Evolutionary conservation across 2,797 vertebrate species (phyloP).

Genomic region (Sebastes kiyomatsui): DNA sequence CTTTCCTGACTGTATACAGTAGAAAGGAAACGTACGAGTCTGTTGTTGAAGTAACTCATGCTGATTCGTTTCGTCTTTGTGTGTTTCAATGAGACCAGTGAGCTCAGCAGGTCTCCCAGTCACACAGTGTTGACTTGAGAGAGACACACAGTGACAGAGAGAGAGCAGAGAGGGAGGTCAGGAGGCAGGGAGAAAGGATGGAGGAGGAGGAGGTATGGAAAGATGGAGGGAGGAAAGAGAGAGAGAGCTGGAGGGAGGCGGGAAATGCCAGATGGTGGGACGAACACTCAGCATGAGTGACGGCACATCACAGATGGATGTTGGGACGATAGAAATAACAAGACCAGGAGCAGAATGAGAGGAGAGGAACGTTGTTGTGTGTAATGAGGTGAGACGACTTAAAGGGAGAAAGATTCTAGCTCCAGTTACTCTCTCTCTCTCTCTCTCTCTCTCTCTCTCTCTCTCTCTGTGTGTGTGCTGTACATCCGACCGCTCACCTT

Average conservation of each 20-base stretch:
- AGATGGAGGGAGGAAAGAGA: neutral
- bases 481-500: conserved; percentile 57
- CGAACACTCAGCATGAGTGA: conserved; percentile 50
- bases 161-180: conserved; percentile 10
- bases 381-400: neutral
- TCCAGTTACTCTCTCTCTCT: neutral
- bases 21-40: neutral
- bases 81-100: conserved; percentile 1
- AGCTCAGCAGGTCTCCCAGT: conserved; percentile 54
- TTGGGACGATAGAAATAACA: conserved; percentile 23
- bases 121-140: conserved; percentile 21
- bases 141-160: conserved; percentile 30
- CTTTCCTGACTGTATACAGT: neutral
- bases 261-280: conserved; percentile 68
- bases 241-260: conserved; percentile 52
- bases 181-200: neutral
- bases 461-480: neutral
- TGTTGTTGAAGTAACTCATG: conserved; percentile 3
- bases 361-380: neutral
- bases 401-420: neutral
- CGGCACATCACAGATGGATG: conserved; percentile 31
- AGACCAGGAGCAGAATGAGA: neutral
- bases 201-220: neutral
- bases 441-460: neutral
- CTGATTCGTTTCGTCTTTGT: conserved; percentile 20